Conservation (phyloP, 2,113 vertebrate genomes). For the Scophthalmus maximus region DNA sequence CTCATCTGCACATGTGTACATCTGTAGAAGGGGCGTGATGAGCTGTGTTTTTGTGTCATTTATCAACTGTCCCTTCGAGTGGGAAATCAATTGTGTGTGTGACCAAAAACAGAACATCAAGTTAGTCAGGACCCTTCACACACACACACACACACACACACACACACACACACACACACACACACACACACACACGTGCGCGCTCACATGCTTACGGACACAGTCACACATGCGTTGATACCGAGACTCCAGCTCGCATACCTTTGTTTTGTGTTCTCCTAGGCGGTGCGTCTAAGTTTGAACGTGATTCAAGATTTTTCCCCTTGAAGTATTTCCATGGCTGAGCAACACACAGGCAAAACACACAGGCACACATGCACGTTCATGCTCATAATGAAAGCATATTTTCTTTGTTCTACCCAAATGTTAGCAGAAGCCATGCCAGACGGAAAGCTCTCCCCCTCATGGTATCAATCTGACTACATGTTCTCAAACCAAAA, state of each 20-base stretch:
- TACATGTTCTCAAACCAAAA: slow-evolving; percentile 17
- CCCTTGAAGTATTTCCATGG: slow-evolving; percentile 61
- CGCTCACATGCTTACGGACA: neutral
- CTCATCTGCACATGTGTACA: slow-evolving; percentile 50
- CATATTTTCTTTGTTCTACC: slow-evolving; percentile 69
- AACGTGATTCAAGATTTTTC: slow-evolving; percentile 55
- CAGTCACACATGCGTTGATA: neutral
- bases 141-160: no score
- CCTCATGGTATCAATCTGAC: slow-evolving; percentile 38
- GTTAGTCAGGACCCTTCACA: slow-evolving; percentile 4
- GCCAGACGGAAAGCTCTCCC: slow-evolving; percentile 51
- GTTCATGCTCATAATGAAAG: slow-evolving; percentile 35
- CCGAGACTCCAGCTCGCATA: slow-evolving; percentile 5
- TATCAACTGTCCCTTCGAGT: slow-evolving; percentile 27
- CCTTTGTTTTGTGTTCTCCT: slow-evolving; percentile 22
- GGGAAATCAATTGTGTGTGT: slow-evolving; percentile 32
- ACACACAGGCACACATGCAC: slow-evolving; percentile 14
- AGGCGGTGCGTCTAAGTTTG: slow-evolving; percentile 27
- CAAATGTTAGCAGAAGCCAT: slow-evolving; percentile 64
- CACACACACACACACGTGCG: no score
- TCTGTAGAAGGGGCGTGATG: slow-evolving; percentile 45
- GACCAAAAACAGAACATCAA: slow-evolving; percentile 17
- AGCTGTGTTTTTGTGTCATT: slow-evolving; percentile 34
- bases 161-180: no score
- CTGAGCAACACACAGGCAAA: slow-evolving; percentile 29